A percentile compares a stretch with the other conserved stretches of the same genome.
These are phyloP conservation scores for Acronicta leporina DNA, from an alignment of 2,888 invertebrate species.

Conservation along the genomic window DNA sequence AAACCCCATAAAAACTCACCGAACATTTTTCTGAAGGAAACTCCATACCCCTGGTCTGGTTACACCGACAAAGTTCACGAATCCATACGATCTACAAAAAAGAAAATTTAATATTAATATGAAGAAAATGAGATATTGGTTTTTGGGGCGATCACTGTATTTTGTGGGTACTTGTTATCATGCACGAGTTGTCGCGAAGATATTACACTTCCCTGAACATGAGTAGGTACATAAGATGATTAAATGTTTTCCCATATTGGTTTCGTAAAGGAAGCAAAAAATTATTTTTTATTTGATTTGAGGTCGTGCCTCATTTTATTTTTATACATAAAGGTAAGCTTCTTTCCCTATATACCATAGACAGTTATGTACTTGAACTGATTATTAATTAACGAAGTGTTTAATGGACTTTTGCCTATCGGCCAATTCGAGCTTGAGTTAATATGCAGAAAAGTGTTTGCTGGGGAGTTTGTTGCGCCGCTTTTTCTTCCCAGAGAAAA, in stretches of 20 bases:
- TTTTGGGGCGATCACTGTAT: conserved; percentile 34
- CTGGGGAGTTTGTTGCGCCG: too few relatives aligned
- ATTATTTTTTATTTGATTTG: conserved; percentile 23
- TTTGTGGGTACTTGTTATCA: conserved; percentile 27
- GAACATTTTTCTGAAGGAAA: conserved; percentile 34
- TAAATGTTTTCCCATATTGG: conserved; percentile 39
- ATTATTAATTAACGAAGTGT: too few relatives aligned
- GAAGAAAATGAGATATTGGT: conserved; percentile 44
- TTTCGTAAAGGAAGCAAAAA: conserved; percentile 7
- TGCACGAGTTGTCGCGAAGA: conserved; percentile 30
- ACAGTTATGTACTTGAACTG: too few relatives aligned
- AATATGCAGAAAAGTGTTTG: too few relatives aligned
- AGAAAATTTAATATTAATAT: conserved; percentile 35
- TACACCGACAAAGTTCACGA: conserved; percentile 37
- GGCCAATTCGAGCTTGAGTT: too few relatives aligned
- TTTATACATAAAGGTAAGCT: not conserved
- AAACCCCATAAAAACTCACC: conserved; percentile 38
- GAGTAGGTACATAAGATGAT: conserved; percentile 44
- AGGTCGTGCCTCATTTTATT: not conserved
- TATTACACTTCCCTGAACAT: conserved; percentile 45
- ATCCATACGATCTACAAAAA: conserved; percentile 33
- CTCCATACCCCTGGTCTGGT: conserved; percentile 43
- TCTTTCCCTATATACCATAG: not conserved
- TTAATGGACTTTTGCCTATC: too few relatives aligned
- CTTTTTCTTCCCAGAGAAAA: too few relatives aligned